phyloP scores from a whole-genome alignment of 2,113 vertebrate genomes.

The Syrmaticus mikado region DNA sequence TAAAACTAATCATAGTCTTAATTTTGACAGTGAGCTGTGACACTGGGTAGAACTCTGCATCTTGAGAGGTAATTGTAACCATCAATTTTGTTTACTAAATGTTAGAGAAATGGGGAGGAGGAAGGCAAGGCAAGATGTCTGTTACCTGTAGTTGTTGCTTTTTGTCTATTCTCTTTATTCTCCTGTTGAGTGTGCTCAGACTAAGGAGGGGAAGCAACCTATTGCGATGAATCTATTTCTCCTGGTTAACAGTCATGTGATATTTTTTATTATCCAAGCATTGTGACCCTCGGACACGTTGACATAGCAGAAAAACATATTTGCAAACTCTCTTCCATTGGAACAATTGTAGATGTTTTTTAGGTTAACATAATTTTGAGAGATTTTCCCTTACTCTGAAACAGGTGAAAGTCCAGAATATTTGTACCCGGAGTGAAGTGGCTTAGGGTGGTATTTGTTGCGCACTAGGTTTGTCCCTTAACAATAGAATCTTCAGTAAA shows the following conservation, averaged over 20 bases:
- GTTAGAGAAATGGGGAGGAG: not conserved
- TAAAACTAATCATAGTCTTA: not conserved
- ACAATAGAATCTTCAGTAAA: not conserved
- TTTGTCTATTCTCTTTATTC: not conserved
- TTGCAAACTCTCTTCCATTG: not conserved
- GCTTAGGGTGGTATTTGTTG: not conserved
- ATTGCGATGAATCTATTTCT: not conserved
- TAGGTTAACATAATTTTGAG: not conserved
- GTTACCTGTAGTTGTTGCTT: not conserved
- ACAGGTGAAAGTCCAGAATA: not conserved
- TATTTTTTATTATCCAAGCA: not conserved
- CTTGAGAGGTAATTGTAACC: not conserved
- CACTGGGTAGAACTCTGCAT: not conserved
- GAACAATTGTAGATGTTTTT: not conserved
- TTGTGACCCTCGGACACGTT: not conserved
- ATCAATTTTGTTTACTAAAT: not conserved
- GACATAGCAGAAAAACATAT: not conserved
- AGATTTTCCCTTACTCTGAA: not conserved
- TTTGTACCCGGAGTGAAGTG: not conserved
- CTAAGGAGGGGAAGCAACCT: not conserved
- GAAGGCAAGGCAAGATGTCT: not conserved
- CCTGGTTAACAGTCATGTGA: not conserved
- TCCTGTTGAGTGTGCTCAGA: not conserved
- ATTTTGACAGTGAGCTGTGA: not conserved
- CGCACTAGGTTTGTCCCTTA: accelerated